Percentiles rank a stretch among this genome's conserved stretches.
Conservation (phyloP, 1,140 invertebrate species). For the Neodiprion virginianus region DNA sequence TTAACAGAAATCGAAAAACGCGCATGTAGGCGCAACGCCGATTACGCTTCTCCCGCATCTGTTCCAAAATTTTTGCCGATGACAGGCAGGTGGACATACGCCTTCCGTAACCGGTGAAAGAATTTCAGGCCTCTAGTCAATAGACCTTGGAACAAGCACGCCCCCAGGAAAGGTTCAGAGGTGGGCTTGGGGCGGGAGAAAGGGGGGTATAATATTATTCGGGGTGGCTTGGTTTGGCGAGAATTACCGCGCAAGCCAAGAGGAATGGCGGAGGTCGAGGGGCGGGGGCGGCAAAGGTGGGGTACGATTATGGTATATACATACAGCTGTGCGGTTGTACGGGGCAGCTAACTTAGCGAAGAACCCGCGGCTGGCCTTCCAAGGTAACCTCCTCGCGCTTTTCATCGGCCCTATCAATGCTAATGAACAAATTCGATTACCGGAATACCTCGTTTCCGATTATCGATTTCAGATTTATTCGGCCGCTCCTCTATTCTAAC, state of each 20-base stretch:
- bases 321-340: too few relatives aligned
- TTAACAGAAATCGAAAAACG: too few relatives aligned
- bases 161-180: neutral
- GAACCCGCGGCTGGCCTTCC: neutral
- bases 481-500: neutral
- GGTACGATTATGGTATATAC: neutral
- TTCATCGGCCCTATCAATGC: neutral
- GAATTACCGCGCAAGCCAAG: neutral
- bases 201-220: neutral
- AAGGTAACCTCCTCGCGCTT: neutral
- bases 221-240: neutral
- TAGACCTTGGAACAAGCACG: neutral
- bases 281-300: too few relatives aligned
- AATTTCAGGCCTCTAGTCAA: neutral
- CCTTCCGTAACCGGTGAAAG: neutral
- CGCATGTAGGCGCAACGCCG: too few relatives aligned
- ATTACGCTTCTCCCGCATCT: too few relatives aligned
- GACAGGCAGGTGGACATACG: neutral
- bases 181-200: neutral
- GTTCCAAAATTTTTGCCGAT: neutral
- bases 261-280: neutral
- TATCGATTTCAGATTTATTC: constrained; percentile 4
- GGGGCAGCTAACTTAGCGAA: neutral
- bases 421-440: constrained; percentile 5
- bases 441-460: neutral